Percentiles rank a stretch among this genome's conserved stretches.
These are phyloP conservation scores for Eristalis intricaria DNA, from an alignment of 2,888 invertebrate genomes.

Conservation along the genomic window DNA sequence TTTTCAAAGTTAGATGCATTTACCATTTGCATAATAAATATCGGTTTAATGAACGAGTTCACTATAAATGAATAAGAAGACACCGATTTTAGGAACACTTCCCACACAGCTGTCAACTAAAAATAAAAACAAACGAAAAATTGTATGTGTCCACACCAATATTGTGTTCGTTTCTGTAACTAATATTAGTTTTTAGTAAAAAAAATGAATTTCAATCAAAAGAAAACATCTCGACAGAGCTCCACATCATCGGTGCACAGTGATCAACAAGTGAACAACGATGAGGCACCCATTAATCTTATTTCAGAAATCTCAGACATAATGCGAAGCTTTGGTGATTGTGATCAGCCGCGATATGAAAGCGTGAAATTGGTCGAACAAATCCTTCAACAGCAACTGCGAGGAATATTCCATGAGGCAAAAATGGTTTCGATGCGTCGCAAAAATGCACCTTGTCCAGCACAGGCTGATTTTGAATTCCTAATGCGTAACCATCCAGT, in stretches of 20 bases:
- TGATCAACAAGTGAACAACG: slow-evolving; percentile 64
- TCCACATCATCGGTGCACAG: slow-evolving; percentile 68
- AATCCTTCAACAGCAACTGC: slow-evolving; percentile 91
- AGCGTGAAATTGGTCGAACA: slow-evolving; percentile 93
- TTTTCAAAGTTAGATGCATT: neutral
- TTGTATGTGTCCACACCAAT: neutral
- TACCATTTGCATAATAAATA: neutral
- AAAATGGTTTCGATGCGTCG: slow-evolving; percentile 86
- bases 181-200: neutral
- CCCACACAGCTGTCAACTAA: neutral
- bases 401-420: slow-evolving; percentile 89
- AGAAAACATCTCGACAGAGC: slow-evolving; percentile 76
- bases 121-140: neutral
- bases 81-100: neutral
- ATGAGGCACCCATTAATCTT: slow-evolving; percentile 77
- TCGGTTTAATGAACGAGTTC: neutral
- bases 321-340: slow-evolving; percentile 97
- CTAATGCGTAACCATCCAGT: slow-evolving; percentile 91
- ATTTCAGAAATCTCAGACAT: slow-evolving; percentile 88
- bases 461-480: slow-evolving; percentile 88
- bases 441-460: slow-evolving; percentile 84
- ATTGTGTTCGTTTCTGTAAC: neutral
- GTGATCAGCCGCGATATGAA: slow-evolving; percentile 89
- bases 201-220: slow-evolving; percentile 76
- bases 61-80: neutral